Evolutionary conservation across 1,140 invertebrate genomes (phyloP).

Genomic region (Mamestra configurata): DNA sequence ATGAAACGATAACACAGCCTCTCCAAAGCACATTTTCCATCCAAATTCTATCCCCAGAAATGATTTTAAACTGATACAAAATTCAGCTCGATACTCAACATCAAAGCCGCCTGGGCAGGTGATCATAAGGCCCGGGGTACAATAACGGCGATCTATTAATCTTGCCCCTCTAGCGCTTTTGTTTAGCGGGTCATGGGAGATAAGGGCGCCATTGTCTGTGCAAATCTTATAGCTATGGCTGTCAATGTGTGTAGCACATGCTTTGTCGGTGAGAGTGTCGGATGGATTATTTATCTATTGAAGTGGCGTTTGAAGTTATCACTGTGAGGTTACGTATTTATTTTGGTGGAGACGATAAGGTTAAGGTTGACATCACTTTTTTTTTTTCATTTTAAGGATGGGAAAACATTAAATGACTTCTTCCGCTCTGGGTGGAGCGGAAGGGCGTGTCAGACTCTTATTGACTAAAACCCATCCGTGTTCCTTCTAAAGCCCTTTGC

Average conservation of each 20-base stretch:
- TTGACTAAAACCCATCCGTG: no score
- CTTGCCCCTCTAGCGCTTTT: constrained; percentile 37
- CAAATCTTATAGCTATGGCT: constrained; percentile 26
- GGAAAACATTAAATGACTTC: no score
- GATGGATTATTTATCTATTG: constrained; percentile 22
- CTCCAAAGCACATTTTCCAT: background rate
- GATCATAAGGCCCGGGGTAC: constrained; percentile 33
- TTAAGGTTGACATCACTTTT: no score
- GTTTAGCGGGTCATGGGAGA: constrained; percentile 45
- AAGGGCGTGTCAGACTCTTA: no score
- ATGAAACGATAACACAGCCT: background rate
- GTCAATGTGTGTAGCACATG: constrained; percentile 12
- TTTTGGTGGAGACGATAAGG: background rate
- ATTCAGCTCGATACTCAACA: constrained; percentile 3
- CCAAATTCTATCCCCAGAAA: background rate
- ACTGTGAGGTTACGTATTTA: background rate
- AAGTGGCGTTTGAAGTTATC: constrained; percentile 5
- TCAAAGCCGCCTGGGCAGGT: constrained; percentile 35
- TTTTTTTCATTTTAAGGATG: no score
- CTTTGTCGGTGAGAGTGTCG: constrained; percentile 23
- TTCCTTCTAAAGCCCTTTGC: no score
- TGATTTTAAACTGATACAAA: constrained; percentile 24
- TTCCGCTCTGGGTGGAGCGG: no score
- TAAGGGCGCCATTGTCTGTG: constrained; percentile 45
- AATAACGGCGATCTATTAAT: constrained; percentile 44